These are phyloP conservation scores for Peromyscus attwateri DNA, from an alignment of 2,797 vertebrate genomes.

Conservation along the genomic window DNA sequence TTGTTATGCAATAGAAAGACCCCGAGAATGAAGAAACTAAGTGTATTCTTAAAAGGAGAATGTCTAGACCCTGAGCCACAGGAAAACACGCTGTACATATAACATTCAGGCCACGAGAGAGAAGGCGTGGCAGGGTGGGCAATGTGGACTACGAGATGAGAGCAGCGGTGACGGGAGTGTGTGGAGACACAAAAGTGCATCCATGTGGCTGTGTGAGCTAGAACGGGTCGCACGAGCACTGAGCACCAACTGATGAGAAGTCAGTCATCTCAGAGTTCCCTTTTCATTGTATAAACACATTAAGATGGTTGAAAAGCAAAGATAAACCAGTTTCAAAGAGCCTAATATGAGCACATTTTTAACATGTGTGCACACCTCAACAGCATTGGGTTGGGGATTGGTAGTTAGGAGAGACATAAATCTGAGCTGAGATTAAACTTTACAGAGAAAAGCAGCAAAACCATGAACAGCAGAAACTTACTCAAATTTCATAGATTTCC, in stretches of 20 bases:
- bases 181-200: neutral
- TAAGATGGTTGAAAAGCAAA: neutral
- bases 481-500: neutral
- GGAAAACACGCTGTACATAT: neutral
- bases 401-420: neutral
- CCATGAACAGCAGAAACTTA: neutral
- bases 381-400: neutral
- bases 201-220: neutral
- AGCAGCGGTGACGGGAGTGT: neutral
- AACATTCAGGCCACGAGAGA: neutral
- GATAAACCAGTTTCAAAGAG: neutral
- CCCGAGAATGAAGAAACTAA: neutral
- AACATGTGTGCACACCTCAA: neutral
- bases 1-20: neutral
- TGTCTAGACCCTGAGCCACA: neutral
- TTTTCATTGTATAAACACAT: neutral
- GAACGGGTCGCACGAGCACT: neutral
- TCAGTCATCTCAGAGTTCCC: neutral
- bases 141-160: neutral
- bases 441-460: slow-evolving; percentile 19
- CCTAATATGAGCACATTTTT: neutral
- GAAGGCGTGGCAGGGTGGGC: neutral
- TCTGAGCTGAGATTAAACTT: slow-evolving; percentile 24
- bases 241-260: neutral
- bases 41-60: neutral